Evolutionary conservation across 2,797 vertebrate species (phyloP).

Genomic region (Microhierax caerulescens): DNA sequence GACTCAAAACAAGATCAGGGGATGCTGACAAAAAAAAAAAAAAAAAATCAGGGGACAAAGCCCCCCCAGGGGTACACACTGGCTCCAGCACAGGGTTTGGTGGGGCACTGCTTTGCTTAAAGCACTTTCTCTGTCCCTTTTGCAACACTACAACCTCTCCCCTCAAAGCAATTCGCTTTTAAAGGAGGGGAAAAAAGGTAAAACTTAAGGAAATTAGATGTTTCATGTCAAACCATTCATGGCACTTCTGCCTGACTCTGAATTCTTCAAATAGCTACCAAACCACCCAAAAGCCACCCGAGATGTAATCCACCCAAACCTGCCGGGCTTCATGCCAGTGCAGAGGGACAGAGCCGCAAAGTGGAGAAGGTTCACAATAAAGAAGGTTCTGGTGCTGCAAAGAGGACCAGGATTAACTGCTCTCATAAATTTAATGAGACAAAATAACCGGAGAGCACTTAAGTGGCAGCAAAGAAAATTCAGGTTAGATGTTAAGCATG

Average conservation of each 20-base stretch:
- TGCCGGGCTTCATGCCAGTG: background rate
- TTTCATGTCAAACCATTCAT: fast-evolving
- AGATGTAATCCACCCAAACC: fast-evolving
- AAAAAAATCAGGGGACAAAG: too few relatives aligned
- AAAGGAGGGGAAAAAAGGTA: background rate
- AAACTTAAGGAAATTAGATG: background rate
- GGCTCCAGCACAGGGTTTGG: background rate
- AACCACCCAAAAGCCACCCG: background rate
- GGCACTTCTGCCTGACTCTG: background rate
- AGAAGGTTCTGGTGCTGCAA: background rate
- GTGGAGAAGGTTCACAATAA: background rate
- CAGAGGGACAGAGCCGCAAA: background rate
- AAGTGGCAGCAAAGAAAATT: background rate
- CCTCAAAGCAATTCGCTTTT: background rate
- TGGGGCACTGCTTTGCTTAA: background rate
- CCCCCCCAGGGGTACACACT: fast-evolving
- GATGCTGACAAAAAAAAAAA: too few relatives aligned
- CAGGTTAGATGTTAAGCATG: background rate
- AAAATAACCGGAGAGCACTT: background rate
- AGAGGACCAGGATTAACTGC: background rate
- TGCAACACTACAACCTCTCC: background rate
- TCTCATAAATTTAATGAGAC: background rate
- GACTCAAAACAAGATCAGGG: background rate
- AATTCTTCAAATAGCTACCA: background rate
- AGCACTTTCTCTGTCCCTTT: background rate